A percentile compares a stretch with the other conserved stretches of the same genome.
Evolutionary conservation across 2,113 vertebrate species (phyloP).

Genomic region (Amia ocellicauda): DNA sequence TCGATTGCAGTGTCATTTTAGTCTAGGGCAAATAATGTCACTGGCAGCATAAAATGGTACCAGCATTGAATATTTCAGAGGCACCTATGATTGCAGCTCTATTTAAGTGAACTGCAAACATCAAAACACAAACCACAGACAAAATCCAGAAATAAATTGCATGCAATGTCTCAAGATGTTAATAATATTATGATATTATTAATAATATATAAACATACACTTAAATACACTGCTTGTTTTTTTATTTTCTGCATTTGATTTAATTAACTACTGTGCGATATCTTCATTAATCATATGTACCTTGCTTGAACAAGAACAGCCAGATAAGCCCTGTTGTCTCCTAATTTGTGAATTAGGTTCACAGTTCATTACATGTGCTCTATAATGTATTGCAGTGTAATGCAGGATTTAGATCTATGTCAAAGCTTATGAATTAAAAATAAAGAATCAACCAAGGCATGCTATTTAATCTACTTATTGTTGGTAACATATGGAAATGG

Average conservation of each 20-base stretch:
- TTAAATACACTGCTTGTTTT: too few relatives aligned
- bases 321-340: too few relatives aligned
- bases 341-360: not conserved
- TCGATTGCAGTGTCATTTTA: not conserved
- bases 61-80: not conserved
- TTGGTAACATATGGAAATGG: not conserved
- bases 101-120: too few relatives aligned
- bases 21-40: not conserved
- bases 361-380: not conserved
- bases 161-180: not conserved
- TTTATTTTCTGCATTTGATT: not conserved
- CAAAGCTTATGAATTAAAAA: conserved; percentile 2
- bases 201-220: too few relatives aligned
- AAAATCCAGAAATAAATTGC: not conserved
- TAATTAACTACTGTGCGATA: not conserved
- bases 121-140: too few relatives aligned
- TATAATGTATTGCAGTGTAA: not conserved
- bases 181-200: too few relatives aligned
- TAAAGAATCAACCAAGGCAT: not conserved
- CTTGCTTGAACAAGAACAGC: not conserved
- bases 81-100: not conserved
- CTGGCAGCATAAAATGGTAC: not conserved
- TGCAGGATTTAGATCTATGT: not conserved
- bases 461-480: not conserved
- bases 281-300: not conserved